phyloP scores from a whole-genome alignment of 2,113 vertebrate species.

The Accipiter cooperii region DNA sequence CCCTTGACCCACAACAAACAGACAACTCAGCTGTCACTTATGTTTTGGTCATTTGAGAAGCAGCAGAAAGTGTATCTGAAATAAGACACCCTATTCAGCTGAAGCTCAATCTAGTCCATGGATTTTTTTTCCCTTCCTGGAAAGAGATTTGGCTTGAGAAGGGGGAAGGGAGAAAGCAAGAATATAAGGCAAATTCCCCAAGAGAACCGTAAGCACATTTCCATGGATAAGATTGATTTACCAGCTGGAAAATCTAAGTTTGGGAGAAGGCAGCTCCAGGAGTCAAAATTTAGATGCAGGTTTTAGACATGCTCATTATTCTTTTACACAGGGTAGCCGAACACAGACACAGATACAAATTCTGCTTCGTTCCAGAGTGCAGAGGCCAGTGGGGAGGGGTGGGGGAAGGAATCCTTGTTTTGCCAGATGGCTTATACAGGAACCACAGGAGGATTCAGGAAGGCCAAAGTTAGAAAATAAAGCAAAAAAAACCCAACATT shows the following conservation, averaged over 20 bases:
- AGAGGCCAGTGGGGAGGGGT: too few species aligned
- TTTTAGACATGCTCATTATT: neutral
- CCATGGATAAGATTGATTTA: neutral
- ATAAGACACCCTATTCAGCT: constrained; percentile 32
- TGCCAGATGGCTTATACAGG: neutral
- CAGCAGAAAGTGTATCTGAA: constrained; percentile 37
- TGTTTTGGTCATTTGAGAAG: constrained; percentile 39
- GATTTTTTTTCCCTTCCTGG: constrained; percentile 6
- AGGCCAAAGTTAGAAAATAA: constrained; percentile 3
- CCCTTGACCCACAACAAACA: constrained; percentile 33
- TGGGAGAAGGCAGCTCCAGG: neutral
- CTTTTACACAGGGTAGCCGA: neutral
- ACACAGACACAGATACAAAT: neutral
- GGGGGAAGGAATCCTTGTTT: neutral
- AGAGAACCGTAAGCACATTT: constrained; percentile 5
- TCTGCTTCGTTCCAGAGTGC: neutral
- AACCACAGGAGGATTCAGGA: neutral
- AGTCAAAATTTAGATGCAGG: neutral
- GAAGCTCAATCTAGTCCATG: neutral
- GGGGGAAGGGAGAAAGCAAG: neutral
- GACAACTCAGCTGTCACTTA: constrained; percentile 49
- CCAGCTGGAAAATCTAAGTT: constrained; percentile 35
- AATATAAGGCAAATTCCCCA: constrained; percentile 20
- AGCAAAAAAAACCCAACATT: neutral
- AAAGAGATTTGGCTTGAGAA: constrained; percentile 15